Evolutionary conservation across 2,888 invertebrate genomes (phyloP).

Genomic region (Lamellibrachia columna): DNA sequence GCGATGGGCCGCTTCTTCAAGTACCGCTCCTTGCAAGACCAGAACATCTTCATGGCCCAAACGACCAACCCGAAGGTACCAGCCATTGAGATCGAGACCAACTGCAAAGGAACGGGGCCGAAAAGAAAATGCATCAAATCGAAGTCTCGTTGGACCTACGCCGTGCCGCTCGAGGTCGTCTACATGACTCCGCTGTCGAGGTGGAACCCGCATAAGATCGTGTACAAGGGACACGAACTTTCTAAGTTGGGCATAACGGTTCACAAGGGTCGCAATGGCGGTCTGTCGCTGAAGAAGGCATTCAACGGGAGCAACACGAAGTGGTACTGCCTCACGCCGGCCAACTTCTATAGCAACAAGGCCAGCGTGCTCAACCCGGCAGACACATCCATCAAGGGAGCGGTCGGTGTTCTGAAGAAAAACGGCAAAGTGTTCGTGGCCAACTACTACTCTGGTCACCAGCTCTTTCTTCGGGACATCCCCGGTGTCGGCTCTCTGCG

Average conservation of each 20-base stretch:
- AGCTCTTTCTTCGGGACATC: neutral
- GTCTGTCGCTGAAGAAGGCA: neutral
- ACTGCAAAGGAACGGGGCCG: neutral
- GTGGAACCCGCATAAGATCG: slow-evolving; percentile 31
- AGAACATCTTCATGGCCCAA: slow-evolving; percentile 13
- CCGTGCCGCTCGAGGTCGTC: slow-evolving; percentile 36
- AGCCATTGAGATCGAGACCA: neutral
- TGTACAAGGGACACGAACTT: slow-evolving; percentile 9
- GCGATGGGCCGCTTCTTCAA: neutral
- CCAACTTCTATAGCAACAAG: neutral
- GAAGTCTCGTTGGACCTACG: slow-evolving; percentile 28
- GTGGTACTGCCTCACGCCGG: neutral
- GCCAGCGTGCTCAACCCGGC: neutral
- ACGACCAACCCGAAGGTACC: slow-evolving; percentile 21
- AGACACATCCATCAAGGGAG: neutral
- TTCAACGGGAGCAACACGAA: neutral
- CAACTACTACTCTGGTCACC: neutral
- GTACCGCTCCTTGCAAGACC: slow-evolving; percentile 8
- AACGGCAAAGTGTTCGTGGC: neutral
- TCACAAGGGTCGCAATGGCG: neutral
- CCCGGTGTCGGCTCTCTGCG: neutral
- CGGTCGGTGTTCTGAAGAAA: neutral
- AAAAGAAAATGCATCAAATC: neutral
- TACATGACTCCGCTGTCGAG: slow-evolving; percentile 34
- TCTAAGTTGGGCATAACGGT: neutral